Evolutionary conservation across 2,888 invertebrate genomes (phyloP).

Genomic region (Petrolisthes manimaculis): DNA sequence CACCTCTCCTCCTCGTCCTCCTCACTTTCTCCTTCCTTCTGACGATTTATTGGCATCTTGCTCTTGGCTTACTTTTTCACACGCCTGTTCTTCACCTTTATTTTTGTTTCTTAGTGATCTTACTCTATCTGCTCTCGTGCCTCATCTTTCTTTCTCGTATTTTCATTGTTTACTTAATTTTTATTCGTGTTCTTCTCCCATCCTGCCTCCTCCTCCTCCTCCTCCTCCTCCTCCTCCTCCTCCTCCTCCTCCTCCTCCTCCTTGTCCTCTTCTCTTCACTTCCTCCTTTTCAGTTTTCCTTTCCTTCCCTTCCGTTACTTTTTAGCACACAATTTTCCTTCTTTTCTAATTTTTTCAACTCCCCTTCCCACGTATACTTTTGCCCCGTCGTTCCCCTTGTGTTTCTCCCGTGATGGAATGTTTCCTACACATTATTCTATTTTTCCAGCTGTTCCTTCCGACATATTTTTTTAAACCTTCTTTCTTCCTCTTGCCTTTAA

Average conservation of each 20-base stretch:
- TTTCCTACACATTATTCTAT: background rate
- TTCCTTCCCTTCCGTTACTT: background rate
- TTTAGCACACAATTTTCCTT: background rate
- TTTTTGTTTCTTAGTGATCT: background rate
- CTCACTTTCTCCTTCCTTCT: background rate
- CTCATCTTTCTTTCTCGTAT: background rate
- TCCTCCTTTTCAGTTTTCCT: background rate
- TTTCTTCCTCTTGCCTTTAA: background rate
- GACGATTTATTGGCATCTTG: background rate
- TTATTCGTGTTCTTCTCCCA: constrained; percentile 1
- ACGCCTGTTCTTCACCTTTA: background rate
- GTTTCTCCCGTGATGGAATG: background rate
- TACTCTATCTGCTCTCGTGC: background rate
- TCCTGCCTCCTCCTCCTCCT: background rate
- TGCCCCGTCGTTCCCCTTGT: background rate
- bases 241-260: background rate
- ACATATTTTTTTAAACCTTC: background rate
- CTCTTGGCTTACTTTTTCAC: background rate
- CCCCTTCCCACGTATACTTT: background rate
- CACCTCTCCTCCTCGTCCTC: constrained; percentile 7
- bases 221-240: background rate
- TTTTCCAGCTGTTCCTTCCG: background rate
- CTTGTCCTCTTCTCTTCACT: background rate
- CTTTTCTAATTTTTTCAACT: background rate
- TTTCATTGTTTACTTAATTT: background rate